Base-by-base conservation (phyloP, 2,797 vertebrate species). In the Acipenser ruthenus region DNA sequence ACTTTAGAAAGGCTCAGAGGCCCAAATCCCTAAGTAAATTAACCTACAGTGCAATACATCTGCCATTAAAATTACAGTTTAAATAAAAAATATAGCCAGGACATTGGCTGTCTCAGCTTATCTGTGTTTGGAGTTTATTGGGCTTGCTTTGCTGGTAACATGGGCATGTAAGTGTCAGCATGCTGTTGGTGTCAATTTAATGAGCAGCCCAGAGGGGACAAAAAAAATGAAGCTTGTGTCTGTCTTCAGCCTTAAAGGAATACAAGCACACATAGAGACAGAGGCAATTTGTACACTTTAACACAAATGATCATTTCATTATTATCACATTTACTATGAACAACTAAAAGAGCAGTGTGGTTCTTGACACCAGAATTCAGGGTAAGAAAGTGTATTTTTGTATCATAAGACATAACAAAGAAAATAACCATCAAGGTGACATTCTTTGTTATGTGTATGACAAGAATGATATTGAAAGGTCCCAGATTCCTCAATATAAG, bases 91-190 rank as follows among this genome's bases (percentile, higher is more conserved):
- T n/a, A 15, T 13, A 58, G 12, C 55, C 12, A 11, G 12, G 55
- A 58, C 12, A 58, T 13, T 11, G 55, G 55, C 55, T 58, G 55
- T 15, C 55, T 58, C 2, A n/a, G 55, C 15, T 58, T n/a, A 58
- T 58, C 55, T 58, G 10, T 58, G 55, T 58, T 58, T 58, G 12
- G 55, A 58, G 55, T n/a, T 58, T 15, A 58, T n/a, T 58, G 55
- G 55, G 6, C 55, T 12, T 9, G 9, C 7, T 53, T 58, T 58
- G 11, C 55, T 58, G 55, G 55, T 13, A 58, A 58, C 55, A 13
- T n/a, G 6, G 7, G 12, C 55, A 58, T 13, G 55, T n/a, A n/a
- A 12, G 12, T 58, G 12, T 15, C 55, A 58, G 55, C 12, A 58
- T 1, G 55, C 12, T 58, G 55, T n/a, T 13, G 12, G 55, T 6